Base-by-base conservation (phyloP, 2,113 vertebrate species). In the Mixornis gularis region DNA sequence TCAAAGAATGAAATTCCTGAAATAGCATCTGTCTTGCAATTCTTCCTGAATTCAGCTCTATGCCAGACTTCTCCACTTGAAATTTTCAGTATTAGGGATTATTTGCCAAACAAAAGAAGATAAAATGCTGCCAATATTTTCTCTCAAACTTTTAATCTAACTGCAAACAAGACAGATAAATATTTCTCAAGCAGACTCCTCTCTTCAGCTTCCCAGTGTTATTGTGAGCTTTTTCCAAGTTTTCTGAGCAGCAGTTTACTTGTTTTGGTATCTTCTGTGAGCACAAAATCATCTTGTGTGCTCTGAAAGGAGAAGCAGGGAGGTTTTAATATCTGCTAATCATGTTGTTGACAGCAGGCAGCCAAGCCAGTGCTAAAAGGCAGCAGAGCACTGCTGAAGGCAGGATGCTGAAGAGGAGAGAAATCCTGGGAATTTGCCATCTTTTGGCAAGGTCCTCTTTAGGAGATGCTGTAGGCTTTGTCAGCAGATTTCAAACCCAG, bases 61-160 rank as follows among this genome's bases (percentile, higher is more conserved):
- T 17, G 52, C 73, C 87, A 87, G 73, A 41, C 74, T 85, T 53
- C 70, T 78, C 46, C 78, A 17, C 76, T 91, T 92, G 68, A 81
- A 26, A 72, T 65, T 90, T 91, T 43, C 53, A 84, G 25, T 26
- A 62, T 81, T 78, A 64, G 56, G 70, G 65, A 46, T 94, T 90
- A 74, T 76, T 95, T 95, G 92, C 52, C 95, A 93, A 93, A 76
- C 3, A 9, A 44, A 49, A 76, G 69, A 56, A 89, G 91, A 92
- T 87, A 92, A 92, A 89, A 70, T n/a, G 44, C 63, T 72, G 73
- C 73, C 71, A 40, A 10, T 94, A 58, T 85, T 91, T 92, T 62
- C 87, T 91, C 63, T 91, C 56, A 49, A 88, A 86, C 82, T 89
- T 87, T 24, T 79, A 85, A 91, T 96, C 87, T 53, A 55, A 65